Base-by-base conservation (phyloP, 2,888 invertebrate genomes). In the Heliconius ethilla region DNA sequence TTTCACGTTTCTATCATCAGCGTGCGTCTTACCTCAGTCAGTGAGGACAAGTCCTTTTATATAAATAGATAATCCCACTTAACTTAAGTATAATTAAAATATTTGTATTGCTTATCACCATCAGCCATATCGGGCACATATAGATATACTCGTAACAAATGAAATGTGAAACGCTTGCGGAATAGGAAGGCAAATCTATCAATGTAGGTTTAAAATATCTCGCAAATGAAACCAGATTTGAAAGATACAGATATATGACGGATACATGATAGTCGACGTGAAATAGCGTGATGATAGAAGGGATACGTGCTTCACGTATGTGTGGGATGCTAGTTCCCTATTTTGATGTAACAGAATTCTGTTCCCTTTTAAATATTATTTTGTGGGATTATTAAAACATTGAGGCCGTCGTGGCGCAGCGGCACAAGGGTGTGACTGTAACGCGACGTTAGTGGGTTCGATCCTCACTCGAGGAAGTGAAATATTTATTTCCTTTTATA, bases 181-280 rank as follows among this genome's bases (percentile, higher is more conserved):
- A 80, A 78, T 78, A 80, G 80, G 80, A 80, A 80, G 75, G 79
- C 78, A 67, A 55, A 77, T 77, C 76, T 80, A 76, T 78, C 78
- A 74, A 62, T 69, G 75, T 78, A 37, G 80, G 75, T 76, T 74
- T 74, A 74, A 80, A 73, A 75, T 79, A 74, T 79, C 79, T 73
- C 75, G 70, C 79, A 78, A 74, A 75, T 78, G 75, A 78, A 79
- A 79, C 79, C 79, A 75, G 79, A 79, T 73, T 79, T 78, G 77
- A 70, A 69, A 66, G 73, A 78, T 78, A 78, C 13, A 13, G 3
- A 45, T 76, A 70, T 70, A 78, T 78, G 78, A 75, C 76, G 15
- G 80, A 80, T 62, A 80, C 62, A 40, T 59, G 76, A 75, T 77
- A 77, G 77, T 45, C 66, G 77, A 40, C 75, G 51, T 72, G 77